Base-by-base conservation (phyloP, 2,888 invertebrate species). In the Eupithecia exiguata region DNA sequence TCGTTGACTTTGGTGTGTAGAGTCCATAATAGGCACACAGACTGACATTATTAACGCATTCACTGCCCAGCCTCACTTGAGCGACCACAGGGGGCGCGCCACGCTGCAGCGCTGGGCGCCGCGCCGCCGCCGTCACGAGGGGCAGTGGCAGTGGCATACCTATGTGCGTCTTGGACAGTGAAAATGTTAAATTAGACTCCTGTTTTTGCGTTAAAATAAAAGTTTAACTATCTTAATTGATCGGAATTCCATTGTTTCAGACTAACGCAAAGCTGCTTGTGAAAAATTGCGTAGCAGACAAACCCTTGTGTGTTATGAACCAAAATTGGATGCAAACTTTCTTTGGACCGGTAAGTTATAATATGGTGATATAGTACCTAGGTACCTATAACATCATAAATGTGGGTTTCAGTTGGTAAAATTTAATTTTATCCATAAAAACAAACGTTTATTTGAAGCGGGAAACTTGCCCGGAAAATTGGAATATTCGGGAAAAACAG, bases 281-380 rank as follows among this genome's bases (percentile, higher is more conserved):
- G 69, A 94, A 90, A 85, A 94, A 92, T 78, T 94, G 90, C 79
- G 90, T 90, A 58, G 93, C 92, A 69, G 94, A 91, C 82, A 91
- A 89, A 84, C 90, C 87, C 84, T 87, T 93, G 74, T 91, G 89
- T 74, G 93, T 91, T 71, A 92, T 92, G 93, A 91, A 92, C 81
- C 92, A 92, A 82, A 89, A 81, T 75, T 94, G 94, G 94, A 92
- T 93, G 91, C 91, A 89, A 77, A 94, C 94, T 10, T 94, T 94
- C 81, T 94, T 94, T 84, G 94, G 94, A 5, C 87, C 91, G 53
- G 94, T 94, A 79, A 89, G 89, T 81, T 25, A 25, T 21, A 53
- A 10, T 58, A 58, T 14, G 58, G 58, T 25, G 58, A 14, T 53
- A 25, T 12, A 5, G n/a, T 10, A 4, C n/a, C n/a, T n/a, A n/a